A percentile compares a stretch with the other conserved stretches of the same genome.
phyloP scores from a whole-genome alignment of 2,797 vertebrate genomes.

The Macropus fuliginosus region DNA sequence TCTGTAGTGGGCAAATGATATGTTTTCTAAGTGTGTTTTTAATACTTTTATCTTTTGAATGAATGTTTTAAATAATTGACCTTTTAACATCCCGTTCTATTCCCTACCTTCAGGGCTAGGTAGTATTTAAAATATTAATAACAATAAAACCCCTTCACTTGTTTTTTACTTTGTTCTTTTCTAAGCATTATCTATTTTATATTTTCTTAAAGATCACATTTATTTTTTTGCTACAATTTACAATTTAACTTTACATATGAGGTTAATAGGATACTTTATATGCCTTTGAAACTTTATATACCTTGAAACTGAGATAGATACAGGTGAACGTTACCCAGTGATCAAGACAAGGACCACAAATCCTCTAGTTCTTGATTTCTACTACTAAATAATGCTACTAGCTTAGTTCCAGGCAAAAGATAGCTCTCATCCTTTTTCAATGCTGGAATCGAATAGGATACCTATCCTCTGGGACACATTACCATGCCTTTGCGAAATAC shows the following conservation, averaged over 20 bases:
- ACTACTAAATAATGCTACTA: background rate
- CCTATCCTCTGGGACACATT: background rate
- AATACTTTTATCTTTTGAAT: background rate
- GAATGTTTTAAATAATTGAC: background rate
- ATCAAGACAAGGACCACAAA: background rate
- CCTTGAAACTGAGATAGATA: constrained; percentile 32
- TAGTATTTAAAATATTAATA: constrained; percentile 28
- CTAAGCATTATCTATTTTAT: background rate
- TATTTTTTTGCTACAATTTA: constrained; percentile 24
- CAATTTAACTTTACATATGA: constrained; percentile 4
- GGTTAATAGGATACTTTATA: constrained; percentile 29
- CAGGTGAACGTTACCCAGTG: background rate
- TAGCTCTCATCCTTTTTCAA: background rate
- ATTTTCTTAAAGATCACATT: constrained; percentile 48
- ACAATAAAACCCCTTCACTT: background rate
- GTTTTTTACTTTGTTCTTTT: background rate
- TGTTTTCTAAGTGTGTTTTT: background rate
- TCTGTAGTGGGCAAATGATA: background rate
- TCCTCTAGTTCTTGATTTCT: constrained; percentile 31
- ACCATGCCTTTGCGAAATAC: background rate
- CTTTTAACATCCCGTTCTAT: background rate
- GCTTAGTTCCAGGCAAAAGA: constrained; percentile 18
- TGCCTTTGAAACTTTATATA: background rate
- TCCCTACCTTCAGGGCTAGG: background rate
- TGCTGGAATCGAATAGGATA: background rate